These are phyloP conservation scores for Hippopotamyrus pictus DNA, from an alignment of 2,797 vertebrate genomes.

Conservation along the genomic window DNA sequence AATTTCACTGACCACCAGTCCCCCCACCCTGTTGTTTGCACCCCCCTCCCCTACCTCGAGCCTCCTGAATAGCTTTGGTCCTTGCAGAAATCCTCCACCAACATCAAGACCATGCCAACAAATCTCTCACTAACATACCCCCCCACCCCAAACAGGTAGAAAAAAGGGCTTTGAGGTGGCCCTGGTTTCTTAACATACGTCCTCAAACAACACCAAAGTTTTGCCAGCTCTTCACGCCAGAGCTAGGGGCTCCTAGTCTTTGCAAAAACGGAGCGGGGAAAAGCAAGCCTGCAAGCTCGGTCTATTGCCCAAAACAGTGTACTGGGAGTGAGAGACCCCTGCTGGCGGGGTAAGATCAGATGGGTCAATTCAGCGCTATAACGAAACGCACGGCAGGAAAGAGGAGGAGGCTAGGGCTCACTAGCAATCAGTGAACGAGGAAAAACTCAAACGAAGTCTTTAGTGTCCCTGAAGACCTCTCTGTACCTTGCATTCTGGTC, in stretches of 20 bases:
- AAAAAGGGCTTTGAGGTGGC: not conserved
- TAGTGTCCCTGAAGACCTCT: not conserved
- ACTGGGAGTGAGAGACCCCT: not conserved
- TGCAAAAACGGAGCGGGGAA: not conserved
- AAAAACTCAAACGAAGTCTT: constrained; percentile 5
- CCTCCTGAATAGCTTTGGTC: constrained; percentile 15
- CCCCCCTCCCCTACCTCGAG: constrained; percentile 24
- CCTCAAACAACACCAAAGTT: not conserved
- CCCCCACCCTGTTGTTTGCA: constrained; percentile 31
- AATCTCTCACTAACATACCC: not conserved
- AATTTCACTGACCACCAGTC: constrained; percentile 45
- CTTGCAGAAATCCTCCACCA: constrained; percentile 22
- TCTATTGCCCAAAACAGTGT: not conserved
- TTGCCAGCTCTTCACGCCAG: not conserved
- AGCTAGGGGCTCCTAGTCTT: not conserved
- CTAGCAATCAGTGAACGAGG: not conserved
- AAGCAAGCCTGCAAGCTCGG: not conserved
- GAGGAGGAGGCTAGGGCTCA: not conserved
- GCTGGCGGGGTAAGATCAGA: not conserved
- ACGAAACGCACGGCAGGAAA: not conserved
- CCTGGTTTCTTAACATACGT: not conserved
- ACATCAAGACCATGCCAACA: constrained; percentile 26
- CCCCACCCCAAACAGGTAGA: not conserved
- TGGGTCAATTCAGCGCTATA: not conserved
- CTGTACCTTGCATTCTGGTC: constrained; percentile 31